These are phyloP conservation scores for Oreochromis niloticus DNA, from an alignment of 2,113 vertebrate genomes.

Conservation along the genomic window DNA sequence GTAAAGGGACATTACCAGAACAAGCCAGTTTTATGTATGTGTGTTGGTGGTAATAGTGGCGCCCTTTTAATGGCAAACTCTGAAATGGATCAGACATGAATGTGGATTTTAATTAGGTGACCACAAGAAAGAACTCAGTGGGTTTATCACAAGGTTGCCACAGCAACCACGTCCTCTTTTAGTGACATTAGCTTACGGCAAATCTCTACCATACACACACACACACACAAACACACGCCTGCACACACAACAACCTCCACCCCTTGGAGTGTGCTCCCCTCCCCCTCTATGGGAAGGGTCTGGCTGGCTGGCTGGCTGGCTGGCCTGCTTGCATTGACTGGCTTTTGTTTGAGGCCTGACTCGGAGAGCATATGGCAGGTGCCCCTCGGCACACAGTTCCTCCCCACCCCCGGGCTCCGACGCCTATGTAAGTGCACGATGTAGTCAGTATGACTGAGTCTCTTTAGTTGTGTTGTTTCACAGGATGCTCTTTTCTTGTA, in stretches of 20 bases:
- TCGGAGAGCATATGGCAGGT: slow-evolving; percentile 76
- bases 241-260: slow-evolving; percentile 26
- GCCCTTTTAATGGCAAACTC: neutral
- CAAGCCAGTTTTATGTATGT: neutral
- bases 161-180: slow-evolving; percentile 33
- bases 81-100: neutral
- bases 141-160: slow-evolving; percentile 25
- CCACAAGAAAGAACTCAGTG: neutral
- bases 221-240: neutral
- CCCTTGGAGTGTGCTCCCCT: slow-evolving; percentile 35
- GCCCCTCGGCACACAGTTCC: slow-evolving; percentile 60
- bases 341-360: slow-evolving; percentile 73
- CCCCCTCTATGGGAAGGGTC: slow-evolving; percentile 48
- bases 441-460: slow-evolving; percentile 4
- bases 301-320: slow-evolving; percentile 41
- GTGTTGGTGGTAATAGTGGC: neutral
- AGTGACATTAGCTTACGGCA: slow-evolving; percentile 9
- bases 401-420: slow-evolving; percentile 47
- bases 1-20: slow-evolving; percentile 20
- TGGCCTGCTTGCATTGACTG: slow-evolving; percentile 57
- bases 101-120: slow-evolving; percentile 14
- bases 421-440: slow-evolving; percentile 8
- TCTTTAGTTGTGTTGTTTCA: neutral
- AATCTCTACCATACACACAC: neutral
- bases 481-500: slow-evolving; percentile 26